Percentiles rank a stretch among this genome's conserved stretches.
Conservation (phyloP, 35 echinoderm and acorn worm genomes). For the Eucidaris tribuloides region DNA sequence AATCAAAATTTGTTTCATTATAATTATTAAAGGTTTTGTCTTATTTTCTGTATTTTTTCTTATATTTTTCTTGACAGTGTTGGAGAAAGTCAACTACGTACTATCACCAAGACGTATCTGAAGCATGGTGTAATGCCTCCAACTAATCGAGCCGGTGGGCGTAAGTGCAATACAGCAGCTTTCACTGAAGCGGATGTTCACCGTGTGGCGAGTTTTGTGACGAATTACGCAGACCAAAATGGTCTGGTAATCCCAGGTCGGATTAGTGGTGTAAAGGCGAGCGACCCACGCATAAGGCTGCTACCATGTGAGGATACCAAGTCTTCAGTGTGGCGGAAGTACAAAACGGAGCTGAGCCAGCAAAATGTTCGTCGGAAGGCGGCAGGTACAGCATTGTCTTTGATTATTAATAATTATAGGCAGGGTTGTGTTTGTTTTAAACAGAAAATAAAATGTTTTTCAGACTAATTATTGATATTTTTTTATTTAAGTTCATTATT, state of each 20-base stretch:
- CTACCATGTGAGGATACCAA: slow-evolving; percentile 40
- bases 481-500: too few species aligned
- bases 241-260: slow-evolving; percentile 58
- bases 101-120: slow-evolving; percentile 30
- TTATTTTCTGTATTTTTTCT: too few species aligned
- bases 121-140: slow-evolving; percentile 11
- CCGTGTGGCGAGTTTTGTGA: slow-evolving; percentile 23
- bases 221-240: slow-evolving; percentile 33
- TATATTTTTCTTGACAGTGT: too few species aligned
- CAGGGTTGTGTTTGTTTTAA: not conserved
- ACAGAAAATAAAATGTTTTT: not conserved
- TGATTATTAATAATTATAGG: not conserved
- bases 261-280: slow-evolving; percentile 27
- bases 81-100: not conserved
- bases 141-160: slow-evolving; percentile 35
- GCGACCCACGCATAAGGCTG: slow-evolving; percentile 40
- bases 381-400: slow-evolving; percentile 2
- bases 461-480: not conserved
- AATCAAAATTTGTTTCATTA: too few species aligned
- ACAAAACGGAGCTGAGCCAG: not conserved
- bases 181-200: slow-evolving; percentile 26
- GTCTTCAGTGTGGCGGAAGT: slow-evolving; percentile 26
- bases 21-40: too few species aligned
- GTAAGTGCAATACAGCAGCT: slow-evolving; percentile 3
- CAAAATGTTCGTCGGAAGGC: not conserved